Evolutionary conservation across 2,888 invertebrate species (phyloP).

Genomic region (Piscicola geometra): DNA sequence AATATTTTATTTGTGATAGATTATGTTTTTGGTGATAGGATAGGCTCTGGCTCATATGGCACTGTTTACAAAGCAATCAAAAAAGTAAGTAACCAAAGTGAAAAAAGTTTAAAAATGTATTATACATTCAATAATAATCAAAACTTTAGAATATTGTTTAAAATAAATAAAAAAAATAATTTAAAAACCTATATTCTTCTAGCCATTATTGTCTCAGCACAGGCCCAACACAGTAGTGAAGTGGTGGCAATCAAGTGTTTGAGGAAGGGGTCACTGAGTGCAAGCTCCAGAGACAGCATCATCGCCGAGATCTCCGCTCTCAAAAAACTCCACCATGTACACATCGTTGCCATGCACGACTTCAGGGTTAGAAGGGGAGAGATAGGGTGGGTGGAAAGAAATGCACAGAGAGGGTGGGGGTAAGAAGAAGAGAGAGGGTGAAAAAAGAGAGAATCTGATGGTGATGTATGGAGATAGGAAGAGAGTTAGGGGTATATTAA

Average conservation of each 20-base stretch:
- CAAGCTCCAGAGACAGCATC: slow-evolving; percentile 71
- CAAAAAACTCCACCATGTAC: slow-evolving; percentile 71
- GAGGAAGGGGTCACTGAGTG: slow-evolving; percentile 67
- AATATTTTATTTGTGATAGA: slow-evolving; percentile 37
- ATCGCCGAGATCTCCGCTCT: slow-evolving; percentile 75
- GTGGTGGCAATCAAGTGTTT: slow-evolving; percentile 79
- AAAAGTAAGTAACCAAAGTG: slow-evolving; percentile 59
- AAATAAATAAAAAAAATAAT: not conserved
- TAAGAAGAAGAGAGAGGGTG: too few species aligned
- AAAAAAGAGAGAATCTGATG: too few species aligned
- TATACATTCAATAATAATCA: not conserved
- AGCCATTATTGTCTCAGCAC: not conserved
- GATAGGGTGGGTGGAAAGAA: too few species aligned
- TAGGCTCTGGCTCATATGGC: slow-evolving; percentile 78
- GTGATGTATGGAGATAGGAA: too few species aligned
- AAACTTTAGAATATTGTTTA: slow-evolving; percentile 5
- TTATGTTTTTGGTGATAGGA: slow-evolving; percentile 55
- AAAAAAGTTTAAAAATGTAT: not conserved
- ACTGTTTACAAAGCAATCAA: slow-evolving; percentile 75
- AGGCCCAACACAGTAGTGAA: slow-evolving; percentile 53
- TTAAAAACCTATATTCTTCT: not conserved
- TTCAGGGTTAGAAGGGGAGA: too few species aligned
- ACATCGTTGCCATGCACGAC: slow-evolving; percentile 77
- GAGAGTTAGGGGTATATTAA: too few species aligned
- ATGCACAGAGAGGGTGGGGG: too few species aligned